Conservation (phyloP, 2,113 vertebrate genomes). For the Artemisiospiza belli region DNA sequence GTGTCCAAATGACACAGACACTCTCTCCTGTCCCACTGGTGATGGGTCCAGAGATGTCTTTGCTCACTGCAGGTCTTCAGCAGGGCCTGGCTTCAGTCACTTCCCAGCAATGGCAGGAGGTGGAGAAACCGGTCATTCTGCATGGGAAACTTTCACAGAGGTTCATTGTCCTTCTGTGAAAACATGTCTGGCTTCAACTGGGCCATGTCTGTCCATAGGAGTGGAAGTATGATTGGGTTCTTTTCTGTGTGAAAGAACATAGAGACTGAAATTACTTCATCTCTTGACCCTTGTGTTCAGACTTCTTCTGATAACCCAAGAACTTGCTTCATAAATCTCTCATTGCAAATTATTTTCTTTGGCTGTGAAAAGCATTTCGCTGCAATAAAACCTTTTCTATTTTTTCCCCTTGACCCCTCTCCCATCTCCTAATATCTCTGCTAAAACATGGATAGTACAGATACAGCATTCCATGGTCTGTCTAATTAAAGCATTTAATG, state of each 20-base stretch:
- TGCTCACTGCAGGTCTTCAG: neutral
- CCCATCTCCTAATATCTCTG: neutral
- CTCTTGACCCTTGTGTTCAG: constrained; percentile 7
- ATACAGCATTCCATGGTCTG: neutral
- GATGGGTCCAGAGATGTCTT: neutral
- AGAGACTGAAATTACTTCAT: neutral
- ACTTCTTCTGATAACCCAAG: constrained; percentile 37
- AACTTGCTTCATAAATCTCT: constrained; percentile 39
- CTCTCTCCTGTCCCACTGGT: neutral
- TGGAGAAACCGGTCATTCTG: neutral
- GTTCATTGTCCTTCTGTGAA: neutral
- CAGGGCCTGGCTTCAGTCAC: neutral
- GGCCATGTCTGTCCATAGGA: neutral
- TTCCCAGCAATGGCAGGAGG: neutral
- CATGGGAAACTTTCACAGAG: neutral
- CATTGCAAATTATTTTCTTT: constrained; percentile 42
- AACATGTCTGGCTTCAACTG: neutral
- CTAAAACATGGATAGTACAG: neutral
- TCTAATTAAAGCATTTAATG: neutral
- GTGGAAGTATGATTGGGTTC: neutral
- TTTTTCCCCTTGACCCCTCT: neutral
- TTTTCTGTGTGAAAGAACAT: constrained; percentile 8
- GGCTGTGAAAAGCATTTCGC: neutral
- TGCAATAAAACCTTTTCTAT: neutral
- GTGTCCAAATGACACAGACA: neutral